Conservation (phyloP, 2,888 invertebrate species). For the Polymixis flavicincta region DNA sequence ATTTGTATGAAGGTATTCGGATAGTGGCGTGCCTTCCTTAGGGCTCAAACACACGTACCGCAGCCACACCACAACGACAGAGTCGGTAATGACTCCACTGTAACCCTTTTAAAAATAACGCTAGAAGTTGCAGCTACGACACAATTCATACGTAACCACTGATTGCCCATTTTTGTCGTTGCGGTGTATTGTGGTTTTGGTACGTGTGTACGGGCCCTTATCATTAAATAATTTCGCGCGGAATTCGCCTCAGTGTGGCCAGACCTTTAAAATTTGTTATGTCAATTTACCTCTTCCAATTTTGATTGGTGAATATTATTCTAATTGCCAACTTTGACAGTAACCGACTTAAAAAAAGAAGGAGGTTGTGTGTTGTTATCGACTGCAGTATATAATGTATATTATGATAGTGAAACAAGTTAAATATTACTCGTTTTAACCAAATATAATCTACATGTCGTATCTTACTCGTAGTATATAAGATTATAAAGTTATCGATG, state of each 20-base stretch:
- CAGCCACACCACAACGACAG: background rate
- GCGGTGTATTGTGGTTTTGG: background rate
- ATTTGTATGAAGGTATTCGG: background rate
- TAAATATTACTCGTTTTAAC: constrained; percentile 60
- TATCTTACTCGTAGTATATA: constrained; percentile 56
- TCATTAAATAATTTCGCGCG: background rate
- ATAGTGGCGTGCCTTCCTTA: background rate
- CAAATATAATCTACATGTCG: constrained; percentile 65
- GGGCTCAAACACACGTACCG: background rate
- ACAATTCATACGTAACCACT: background rate
- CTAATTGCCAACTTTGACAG: constrained; percentile 5
- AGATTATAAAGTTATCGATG: constrained; percentile 52
- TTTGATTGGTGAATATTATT: constrained; percentile 10
- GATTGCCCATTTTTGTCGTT: background rate
- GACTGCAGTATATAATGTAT: constrained; percentile 38
- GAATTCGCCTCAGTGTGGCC: background rate
- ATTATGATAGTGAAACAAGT: constrained; percentile 11
- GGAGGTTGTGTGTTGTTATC: constrained; percentile 16
- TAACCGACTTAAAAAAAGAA: background rate
- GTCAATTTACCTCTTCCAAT: constrained; percentile 2
- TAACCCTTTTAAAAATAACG: too few relatives aligned
- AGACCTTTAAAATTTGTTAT: background rate
- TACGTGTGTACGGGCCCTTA: background rate
- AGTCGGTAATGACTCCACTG: too few relatives aligned
- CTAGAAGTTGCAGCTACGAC: too few relatives aligned